phyloP scores from a whole-genome alignment of 2,797 vertebrate species.

The Anguilla pacifica region DNA sequence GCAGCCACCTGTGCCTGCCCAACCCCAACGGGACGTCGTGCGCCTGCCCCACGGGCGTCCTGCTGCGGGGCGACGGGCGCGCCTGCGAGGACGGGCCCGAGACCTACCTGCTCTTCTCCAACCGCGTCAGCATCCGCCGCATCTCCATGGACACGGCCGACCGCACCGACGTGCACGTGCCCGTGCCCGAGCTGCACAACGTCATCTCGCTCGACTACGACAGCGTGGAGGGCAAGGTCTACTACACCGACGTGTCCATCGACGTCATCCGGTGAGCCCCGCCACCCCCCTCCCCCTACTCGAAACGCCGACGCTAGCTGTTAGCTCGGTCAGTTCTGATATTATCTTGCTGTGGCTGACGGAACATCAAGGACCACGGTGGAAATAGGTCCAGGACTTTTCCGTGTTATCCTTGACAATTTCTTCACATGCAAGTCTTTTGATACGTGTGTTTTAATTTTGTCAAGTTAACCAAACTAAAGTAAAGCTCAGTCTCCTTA shows the following conservation, averaged over 20 bases:
- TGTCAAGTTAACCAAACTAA: too few relatives aligned
- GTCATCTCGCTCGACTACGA: slow-evolving; percentile 98
- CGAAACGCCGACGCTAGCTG: too few relatives aligned
- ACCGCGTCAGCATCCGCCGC: slow-evolving; percentile 91
- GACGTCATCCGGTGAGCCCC: slow-evolving; percentile 89
- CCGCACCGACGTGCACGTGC: slow-evolving; percentile 92
- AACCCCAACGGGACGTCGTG: slow-evolving; percentile 89
- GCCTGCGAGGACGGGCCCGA: slow-evolving; percentile 91
- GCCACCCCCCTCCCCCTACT: neutral
- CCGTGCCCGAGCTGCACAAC: slow-evolving; percentile 90
- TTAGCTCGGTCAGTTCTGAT: too few relatives aligned
- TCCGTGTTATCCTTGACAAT: too few relatives aligned
- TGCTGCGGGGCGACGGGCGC: slow-evolving; percentile 85
- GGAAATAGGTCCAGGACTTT: too few relatives aligned
- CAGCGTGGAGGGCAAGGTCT: slow-evolving; percentile 91
- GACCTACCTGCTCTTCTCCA: slow-evolving; percentile 94
- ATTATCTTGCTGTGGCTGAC: too few relatives aligned
- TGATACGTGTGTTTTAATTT: too few relatives aligned
- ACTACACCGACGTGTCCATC: slow-evolving; percentile 96
- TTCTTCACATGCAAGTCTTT: too few relatives aligned
- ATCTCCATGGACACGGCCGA: slow-evolving; percentile 95
- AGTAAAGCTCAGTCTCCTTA: too few relatives aligned
- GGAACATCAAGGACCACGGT: too few relatives aligned
- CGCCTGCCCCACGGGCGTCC: slow-evolving; percentile 92
- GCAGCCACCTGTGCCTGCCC: slow-evolving; percentile 92